These are phyloP conservation scores for Mareca penelope DNA, from an alignment of 2,797 vertebrate genomes.

Conservation along the genomic window DNA sequence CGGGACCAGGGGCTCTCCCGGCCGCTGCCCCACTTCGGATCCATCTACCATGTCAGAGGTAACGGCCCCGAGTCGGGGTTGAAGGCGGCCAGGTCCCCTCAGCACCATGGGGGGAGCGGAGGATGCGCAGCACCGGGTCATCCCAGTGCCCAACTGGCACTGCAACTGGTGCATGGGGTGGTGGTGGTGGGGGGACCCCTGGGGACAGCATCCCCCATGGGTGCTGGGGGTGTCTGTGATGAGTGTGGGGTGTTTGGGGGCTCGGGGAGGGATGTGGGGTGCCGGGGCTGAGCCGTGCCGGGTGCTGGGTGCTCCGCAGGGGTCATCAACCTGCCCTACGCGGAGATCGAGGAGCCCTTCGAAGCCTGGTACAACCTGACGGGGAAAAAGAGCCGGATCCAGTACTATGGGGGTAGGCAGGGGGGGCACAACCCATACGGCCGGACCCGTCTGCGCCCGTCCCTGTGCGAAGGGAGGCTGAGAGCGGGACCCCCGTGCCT, in stretches of 20 bases:
- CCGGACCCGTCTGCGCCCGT: not conserved
- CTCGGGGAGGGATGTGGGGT: accelerated
- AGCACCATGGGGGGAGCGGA: accelerated
- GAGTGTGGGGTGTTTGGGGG: not conserved
- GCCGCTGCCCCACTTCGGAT: constrained; percentile 41
- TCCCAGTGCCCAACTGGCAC: not conserved
- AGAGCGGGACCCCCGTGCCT: not conserved
- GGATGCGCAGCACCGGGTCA: not conserved
- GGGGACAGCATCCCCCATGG: not conserved
- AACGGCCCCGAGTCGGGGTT: not conserved
- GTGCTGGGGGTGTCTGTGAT: not conserved
- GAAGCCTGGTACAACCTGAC: constrained; percentile 85
- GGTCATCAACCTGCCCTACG: constrained; percentile 84
- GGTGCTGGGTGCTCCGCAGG: constrained; percentile 33
- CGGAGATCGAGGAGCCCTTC: constrained; percentile 86
- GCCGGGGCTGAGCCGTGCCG: not conserved
- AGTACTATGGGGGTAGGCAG: constrained; percentile 80
- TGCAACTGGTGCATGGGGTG: accelerated
- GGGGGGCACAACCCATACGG: not conserved
- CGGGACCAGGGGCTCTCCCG: not conserved
- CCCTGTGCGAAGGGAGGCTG: accelerated
- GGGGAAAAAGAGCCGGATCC: constrained; percentile 79
- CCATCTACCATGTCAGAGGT: constrained; percentile 71
- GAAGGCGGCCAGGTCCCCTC: not conserved
- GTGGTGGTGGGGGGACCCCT: not conserved